phyloP scores from a whole-genome alignment of 2,797 vertebrate species.

The Buceros bicornis region DNA sequence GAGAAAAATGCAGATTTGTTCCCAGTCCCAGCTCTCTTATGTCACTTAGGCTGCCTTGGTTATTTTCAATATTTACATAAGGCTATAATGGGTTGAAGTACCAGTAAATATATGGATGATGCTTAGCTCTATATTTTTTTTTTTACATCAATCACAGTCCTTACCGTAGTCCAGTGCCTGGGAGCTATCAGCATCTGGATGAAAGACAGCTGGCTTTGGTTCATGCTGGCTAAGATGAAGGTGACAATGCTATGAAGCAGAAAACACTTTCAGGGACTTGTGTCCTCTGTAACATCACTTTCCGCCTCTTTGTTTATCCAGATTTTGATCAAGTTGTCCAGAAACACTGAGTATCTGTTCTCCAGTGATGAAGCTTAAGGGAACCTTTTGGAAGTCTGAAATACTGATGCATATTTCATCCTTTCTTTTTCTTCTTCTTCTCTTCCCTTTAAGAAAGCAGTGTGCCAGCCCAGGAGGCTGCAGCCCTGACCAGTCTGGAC shows the following conservation, averaged over 20 bases:
- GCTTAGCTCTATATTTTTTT: slow-evolving; percentile 10
- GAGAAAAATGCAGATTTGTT: slow-evolving; percentile 37
- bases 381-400: not conserved
- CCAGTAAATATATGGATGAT: slow-evolving; percentile 11
- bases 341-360: not conserved
- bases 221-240: not conserved
- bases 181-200: not conserved
- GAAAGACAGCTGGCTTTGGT: not conserved
- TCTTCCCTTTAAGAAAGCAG: not conserved
- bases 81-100: not conserved
- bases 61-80: slow-evolving; percentile 49
- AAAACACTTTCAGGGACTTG: not conserved
- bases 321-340: not conserved
- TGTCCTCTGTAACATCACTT: not conserved
- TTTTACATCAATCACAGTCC: not conserved
- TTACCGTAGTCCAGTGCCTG: not conserved
- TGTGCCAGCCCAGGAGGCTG: not conserved
- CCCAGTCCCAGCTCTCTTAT: slow-evolving; percentile 6
- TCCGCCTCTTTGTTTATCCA: not conserved
- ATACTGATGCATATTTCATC: not conserved
- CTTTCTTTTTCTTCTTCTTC: not conserved
- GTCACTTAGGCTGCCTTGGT: not conserved
- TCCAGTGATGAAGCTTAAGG: not conserved
- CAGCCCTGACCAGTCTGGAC: not conserved
- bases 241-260: not conserved